Evolutionary conservation across 2,888 invertebrate species (phyloP), one percentile per base, ranked within the genome.

Genomic region (Laspeyria flexula): DNA sequence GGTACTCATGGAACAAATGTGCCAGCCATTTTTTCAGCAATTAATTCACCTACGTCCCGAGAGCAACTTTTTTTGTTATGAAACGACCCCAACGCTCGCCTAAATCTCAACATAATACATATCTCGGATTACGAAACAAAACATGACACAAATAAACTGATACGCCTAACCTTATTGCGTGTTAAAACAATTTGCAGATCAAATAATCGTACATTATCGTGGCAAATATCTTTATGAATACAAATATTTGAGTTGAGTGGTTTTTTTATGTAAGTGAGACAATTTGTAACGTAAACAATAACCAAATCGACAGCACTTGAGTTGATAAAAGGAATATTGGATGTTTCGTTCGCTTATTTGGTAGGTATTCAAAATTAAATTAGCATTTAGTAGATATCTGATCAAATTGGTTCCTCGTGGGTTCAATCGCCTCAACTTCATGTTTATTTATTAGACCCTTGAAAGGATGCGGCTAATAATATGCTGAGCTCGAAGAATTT

Each of bases 381-480:
- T 85, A 85, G 73, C 85, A 84, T 85, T 85, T 83, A 85, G 79
- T 81, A 77, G 80, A 80, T 81, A 83, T 80, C 81, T 76, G 79
- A 83, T 82, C 75, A 75, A 81, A 79, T 84, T 80, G 77, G 78
- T 78, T 80, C 69, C 73, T 69, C 74, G 73, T 80, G 74, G 77
- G 77, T 73, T 75, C 75, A 72, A 81, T 79, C 69, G 74, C 69
- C 62, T 73, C 65, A 56, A 60, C 69, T 76, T 88, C 85, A 88
- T 88, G 88, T 88, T 85, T 88, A 88, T 88, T 88, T 89, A 87
- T 84, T 73, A 85, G 85, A 77, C 83, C 83, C 83, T 82, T 76
- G 76, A 83, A 80, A 79, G 82, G 83, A 83, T 79, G 71, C 75
- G 74, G 61, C 71, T 77, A 83, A 83, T 83, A 81, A 82, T 83